These are phyloP conservation scores for Galerucella nymphaeae DNA, from an alignment of 2,888 invertebrate species.

Conservation along the genomic window DNA sequence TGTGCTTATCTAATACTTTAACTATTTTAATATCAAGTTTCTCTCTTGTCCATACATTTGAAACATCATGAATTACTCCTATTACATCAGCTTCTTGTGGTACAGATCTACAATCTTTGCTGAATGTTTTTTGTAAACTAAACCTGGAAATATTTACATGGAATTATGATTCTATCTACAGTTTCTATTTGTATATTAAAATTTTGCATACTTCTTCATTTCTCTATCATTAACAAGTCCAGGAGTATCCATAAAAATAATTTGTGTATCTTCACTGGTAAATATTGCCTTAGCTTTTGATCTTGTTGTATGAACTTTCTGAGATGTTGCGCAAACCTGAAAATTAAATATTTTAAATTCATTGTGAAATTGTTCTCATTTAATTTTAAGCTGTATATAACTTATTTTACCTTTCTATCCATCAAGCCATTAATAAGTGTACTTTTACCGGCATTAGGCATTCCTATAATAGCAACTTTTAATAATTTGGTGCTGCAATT, in stretches of 20 bases:
- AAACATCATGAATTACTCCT: constrained; percentile 88
- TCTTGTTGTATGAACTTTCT: constrained; percentile 92
- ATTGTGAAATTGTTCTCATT: constrained; percentile 9
- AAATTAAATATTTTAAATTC: constrained; percentile 31
- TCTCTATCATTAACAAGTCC: constrained; percentile 82
- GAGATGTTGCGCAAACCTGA: constrained; percentile 90
- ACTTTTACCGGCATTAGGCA: constrained; percentile 96
- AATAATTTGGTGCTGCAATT: constrained; percentile 63
- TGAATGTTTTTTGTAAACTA: constrained; percentile 70
- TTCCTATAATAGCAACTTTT: constrained; percentile 88
- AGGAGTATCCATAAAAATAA: constrained; percentile 94
- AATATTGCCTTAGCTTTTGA: constrained; percentile 78
- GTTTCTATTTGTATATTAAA: neutral
- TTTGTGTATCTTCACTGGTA: constrained; percentile 81
- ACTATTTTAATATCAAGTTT: constrained; percentile 77
- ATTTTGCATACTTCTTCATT: constrained; percentile 70
- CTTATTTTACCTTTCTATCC: constrained; percentile 74
- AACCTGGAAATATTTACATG: constrained; percentile 66
- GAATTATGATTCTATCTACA: constrained; percentile 39
- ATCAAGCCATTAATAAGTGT: constrained; percentile 90
- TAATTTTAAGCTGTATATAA: too few relatives aligned
- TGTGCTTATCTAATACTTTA: constrained; percentile 73
- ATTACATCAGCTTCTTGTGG: constrained; percentile 81
- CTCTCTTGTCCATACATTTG: constrained; percentile 76
- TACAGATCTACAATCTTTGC: constrained; percentile 71